Base-by-base conservation (phyloP, 2,797 vertebrate genomes). In the Tangara arthus region DNA sequence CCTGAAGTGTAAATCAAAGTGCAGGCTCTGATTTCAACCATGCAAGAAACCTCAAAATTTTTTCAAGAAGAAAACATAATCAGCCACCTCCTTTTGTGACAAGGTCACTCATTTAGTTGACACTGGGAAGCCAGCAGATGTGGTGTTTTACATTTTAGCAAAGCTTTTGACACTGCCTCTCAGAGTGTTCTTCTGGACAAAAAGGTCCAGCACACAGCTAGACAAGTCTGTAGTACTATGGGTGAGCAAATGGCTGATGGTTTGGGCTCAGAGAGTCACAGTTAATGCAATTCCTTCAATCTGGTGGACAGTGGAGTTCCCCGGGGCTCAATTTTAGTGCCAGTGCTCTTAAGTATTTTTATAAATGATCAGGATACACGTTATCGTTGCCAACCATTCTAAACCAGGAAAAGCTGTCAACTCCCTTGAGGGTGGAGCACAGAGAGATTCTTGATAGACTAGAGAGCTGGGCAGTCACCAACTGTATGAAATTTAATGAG, bases 151-250 rank as follows among this genome's bases (percentile, higher is more conserved):
- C 14, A 69, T 70, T 70, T 89, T 32, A 65, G 84, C 32, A 72
- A 56, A 73, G 47, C 34, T 89, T 78, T 71, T 46, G 11, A 52
- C 28, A 16, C 46, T 50, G 53, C 50, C 8, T 73, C 21, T 73
- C 27, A 49, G 19, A 75, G 4, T n/a, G 34, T n/a, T 50, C 30
- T 77, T 77, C 42, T 24, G 20, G 15, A 71, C 10, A 68, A 85
- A 75, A 79, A 59, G 1, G 2, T 52, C 30, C 63, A 59, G 24
- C 61, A 63, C 19, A 9, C 42, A 82, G 27, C 34, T 37, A 44
- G 63, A 21, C 5, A 64, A 42, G 10, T n/a, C 44, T 8, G 2
- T 13, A 35, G 14, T 4, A 63, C 0, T 0, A 20, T 22, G 44
- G 21, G 12, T 42, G 39, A 46, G 55, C 24, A 46, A 69, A 9